Percentiles rank a stretch among this genome's conserved stretches.
phyloP scores from a whole-genome alignment of 2,888 invertebrate genomes.

The Phengaris alcon region DNA sequence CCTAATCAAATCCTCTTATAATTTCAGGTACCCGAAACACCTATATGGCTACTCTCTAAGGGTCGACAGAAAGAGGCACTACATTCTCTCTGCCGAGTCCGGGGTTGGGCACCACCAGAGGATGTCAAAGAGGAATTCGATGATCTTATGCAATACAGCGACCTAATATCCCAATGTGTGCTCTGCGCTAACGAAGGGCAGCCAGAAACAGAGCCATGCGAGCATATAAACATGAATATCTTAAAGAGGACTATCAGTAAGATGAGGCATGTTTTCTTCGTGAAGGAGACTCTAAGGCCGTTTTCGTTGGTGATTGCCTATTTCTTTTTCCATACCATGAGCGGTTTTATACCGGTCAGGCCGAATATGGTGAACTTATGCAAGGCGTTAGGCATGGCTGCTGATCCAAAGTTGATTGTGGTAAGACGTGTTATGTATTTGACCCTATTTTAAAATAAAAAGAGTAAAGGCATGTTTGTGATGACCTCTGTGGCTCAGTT shows the following conservation, averaged over 20 bases:
- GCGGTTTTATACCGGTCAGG: constrained; percentile 70
- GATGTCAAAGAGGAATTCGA: constrained; percentile 75
- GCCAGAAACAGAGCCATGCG: constrained; percentile 47
- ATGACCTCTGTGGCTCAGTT: no score
- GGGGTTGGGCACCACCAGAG: constrained; percentile 76
- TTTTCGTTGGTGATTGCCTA: constrained; percentile 73
- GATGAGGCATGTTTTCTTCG: constrained; percentile 62
- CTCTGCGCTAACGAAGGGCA: constrained; percentile 58
- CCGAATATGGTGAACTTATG: constrained; percentile 79
- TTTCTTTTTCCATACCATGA: constrained; percentile 75
- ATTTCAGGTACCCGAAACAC: constrained; percentile 78
- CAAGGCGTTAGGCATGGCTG: constrained; percentile 69
- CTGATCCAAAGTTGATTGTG: constrained; percentile 65
- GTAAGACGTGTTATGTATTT: constrained; percentile 54
- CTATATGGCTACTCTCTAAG: constrained; percentile 79
- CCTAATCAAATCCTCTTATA: neutral
- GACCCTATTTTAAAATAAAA: no score
- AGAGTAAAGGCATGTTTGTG: no score
- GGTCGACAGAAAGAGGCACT: constrained; percentile 76
- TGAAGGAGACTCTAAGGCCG: constrained; percentile 75
- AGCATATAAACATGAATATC: constrained; percentile 51
- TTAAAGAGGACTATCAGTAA: constrained; percentile 51
- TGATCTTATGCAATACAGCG: constrained; percentile 67
- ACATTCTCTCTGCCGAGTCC: constrained; percentile 73
- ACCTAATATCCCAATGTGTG: constrained; percentile 56